Evolutionary conservation across 2,113 vertebrate species (phyloP).

Genomic region (Otocyon megalotis): DNA sequence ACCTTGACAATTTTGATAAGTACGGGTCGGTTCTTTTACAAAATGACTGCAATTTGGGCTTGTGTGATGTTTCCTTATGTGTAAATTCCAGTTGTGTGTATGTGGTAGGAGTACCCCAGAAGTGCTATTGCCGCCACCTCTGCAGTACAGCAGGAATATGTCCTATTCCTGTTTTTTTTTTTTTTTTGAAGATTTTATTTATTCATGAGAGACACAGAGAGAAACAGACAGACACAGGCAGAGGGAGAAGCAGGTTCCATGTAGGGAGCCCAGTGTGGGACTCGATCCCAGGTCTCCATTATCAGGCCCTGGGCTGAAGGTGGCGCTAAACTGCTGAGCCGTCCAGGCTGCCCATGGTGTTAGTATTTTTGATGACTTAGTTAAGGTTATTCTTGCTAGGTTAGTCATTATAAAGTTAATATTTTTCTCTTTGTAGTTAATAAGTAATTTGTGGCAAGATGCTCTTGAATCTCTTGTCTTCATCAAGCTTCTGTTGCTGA

Average conservation of each 20-base stretch:
- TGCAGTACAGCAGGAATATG: background rate
- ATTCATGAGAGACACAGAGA: too few species aligned
- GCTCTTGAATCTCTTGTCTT: background rate
- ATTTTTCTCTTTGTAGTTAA: conserved; percentile 32
- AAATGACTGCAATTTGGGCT: background rate
- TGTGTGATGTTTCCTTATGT: background rate
- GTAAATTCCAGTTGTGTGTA: background rate
- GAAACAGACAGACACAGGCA: too few species aligned
- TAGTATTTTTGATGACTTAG: conserved; percentile 21
- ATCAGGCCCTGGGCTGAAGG: too few species aligned
- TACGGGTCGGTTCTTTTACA: background rate
- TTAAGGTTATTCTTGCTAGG: background rate
- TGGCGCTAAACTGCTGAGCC: too few species aligned
- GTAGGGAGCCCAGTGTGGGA: too few species aligned
- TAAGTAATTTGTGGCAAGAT: conserved; percentile 27
- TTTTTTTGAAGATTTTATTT: too few species aligned
- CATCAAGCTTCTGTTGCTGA: background rate
- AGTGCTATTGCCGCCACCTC: background rate
- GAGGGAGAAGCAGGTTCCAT: too few species aligned
- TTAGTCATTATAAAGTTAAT: conserved; percentile 16
- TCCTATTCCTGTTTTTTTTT: background rate
- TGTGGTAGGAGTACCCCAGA: background rate
- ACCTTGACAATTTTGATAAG: conserved; percentile 12
- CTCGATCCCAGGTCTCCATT: too few species aligned
- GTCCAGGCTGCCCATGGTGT: background rate